These are phyloP conservation scores for Syngnathus floridae DNA, from an alignment of 2,113 vertebrate genomes.

Conservation along the genomic window DNA sequence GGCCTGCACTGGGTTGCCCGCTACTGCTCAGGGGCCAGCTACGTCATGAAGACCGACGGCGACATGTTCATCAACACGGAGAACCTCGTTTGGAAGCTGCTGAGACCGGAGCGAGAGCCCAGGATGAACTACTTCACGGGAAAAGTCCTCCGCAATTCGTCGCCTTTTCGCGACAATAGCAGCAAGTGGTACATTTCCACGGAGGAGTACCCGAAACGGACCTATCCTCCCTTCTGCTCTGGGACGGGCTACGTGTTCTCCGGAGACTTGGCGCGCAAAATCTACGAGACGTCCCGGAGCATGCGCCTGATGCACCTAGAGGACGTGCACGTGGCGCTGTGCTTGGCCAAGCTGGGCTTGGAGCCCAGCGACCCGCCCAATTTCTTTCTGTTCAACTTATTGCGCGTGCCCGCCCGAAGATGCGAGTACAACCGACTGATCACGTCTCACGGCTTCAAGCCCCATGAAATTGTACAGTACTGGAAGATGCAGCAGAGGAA, in stretches of 20 bases:
- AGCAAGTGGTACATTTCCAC: slow-evolving; percentile 97
- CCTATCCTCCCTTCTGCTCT: slow-evolving; percentile 94
- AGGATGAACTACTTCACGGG: slow-evolving; percentile 88
- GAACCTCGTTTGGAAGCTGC: slow-evolving; percentile 86
- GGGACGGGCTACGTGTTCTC: slow-evolving; percentile 97
- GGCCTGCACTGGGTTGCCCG: slow-evolving; percentile 95
- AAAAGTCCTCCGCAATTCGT: slow-evolving; percentile 84
- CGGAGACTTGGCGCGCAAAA: slow-evolving; percentile 84
- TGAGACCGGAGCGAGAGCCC: slow-evolving; percentile 78
- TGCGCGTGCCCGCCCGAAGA: slow-evolving; percentile 93
- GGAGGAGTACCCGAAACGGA: slow-evolving; percentile 82
- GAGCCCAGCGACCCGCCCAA: slow-evolving; percentile 87
- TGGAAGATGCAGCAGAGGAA: slow-evolving; percentile 94
- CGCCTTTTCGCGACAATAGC: slow-evolving; percentile 87
- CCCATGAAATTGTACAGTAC: slow-evolving; percentile 88
- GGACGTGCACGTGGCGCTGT: slow-evolving; percentile 93
- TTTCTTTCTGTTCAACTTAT: slow-evolving; percentile 94
- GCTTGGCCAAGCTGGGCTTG: slow-evolving; percentile 84
- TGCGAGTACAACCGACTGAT: slow-evolving; percentile 97
- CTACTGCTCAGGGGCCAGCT: slow-evolving; percentile 78
- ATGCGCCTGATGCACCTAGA: slow-evolving; percentile 86
- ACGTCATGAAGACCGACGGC: slow-evolving; percentile 97
- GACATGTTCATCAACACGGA: slow-evolving; percentile 98
- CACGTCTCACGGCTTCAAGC: slow-evolving; percentile 94
- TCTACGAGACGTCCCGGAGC: slow-evolving; percentile 81